Evolutionary conservation across 2,888 invertebrate species (phyloP).

Genomic region (Epsilonema sp.): DNA sequence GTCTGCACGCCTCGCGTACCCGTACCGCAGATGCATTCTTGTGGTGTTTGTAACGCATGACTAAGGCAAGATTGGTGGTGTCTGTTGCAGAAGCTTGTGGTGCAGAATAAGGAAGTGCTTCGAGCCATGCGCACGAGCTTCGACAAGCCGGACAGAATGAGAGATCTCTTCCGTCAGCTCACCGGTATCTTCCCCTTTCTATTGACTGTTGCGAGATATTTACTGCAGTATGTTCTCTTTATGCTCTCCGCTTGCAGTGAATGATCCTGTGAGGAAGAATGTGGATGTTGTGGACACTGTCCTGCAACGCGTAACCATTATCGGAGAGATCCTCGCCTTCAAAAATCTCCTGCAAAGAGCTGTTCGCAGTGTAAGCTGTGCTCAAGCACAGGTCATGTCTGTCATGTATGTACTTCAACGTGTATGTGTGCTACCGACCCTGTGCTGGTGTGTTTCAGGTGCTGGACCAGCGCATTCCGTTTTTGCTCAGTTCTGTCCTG

Average conservation of each 20-base stretch:
- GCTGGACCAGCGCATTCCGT: slow-evolving; percentile 44
- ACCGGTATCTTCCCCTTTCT: not conserved
- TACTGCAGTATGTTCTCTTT: too few relatives aligned
- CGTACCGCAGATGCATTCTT: too few relatives aligned
- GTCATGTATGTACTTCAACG: too few relatives aligned
- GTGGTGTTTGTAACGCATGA: too few relatives aligned
- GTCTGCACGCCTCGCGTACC: too few relatives aligned
- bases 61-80: too few relatives aligned
- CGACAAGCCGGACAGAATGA: slow-evolving; percentile 95
- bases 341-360: slow-evolving; percentile 80
- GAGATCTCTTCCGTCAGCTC: slow-evolving; percentile 71
- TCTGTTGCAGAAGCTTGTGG: slow-evolving; percentile 53
- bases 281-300: slow-evolving; percentile 63
- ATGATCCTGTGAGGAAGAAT: not conserved
- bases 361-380: slow-evolving; percentile 53
- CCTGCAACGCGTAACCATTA: slow-evolving; percentile 84
- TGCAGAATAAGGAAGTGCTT: slow-evolving; percentile 74
- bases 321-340: slow-evolving; percentile 90
- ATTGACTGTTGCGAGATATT: too few relatives aligned
- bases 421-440: too few relatives aligned
- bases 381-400: not conserved
- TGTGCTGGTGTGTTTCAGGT: not conserved
- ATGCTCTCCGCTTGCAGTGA: too few relatives aligned
- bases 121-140: slow-evolving; percentile 78
- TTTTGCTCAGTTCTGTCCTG: slow-evolving; percentile 71